phyloP scores from a whole-genome alignment of 2,888 invertebrate species.

The Megalurothrips usitatus region DNA sequence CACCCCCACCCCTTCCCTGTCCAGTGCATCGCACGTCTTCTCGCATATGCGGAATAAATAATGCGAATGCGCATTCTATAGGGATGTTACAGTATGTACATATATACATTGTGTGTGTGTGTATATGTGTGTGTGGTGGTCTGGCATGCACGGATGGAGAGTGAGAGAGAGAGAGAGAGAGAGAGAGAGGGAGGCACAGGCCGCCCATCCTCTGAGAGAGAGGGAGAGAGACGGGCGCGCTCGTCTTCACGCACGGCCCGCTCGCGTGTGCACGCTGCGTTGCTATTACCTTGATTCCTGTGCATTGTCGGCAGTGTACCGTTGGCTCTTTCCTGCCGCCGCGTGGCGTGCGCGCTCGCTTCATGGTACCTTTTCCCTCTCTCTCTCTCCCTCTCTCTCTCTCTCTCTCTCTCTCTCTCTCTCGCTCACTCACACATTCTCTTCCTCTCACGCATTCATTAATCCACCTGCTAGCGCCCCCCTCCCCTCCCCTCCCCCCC shows the following conservation, averaged over 20 bases:
- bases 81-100: no score
- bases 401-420: neutral
- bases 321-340: neutral
- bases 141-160: no score
- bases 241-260: no score
- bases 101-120: no score
- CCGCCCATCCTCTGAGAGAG: no score
- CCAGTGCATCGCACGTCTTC: conserved; percentile 37
- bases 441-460: neutral
- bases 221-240: no score
- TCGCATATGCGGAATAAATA: no score
- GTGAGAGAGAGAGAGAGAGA: conserved; percentile 28
- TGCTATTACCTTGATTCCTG: neutral
- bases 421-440: neutral
- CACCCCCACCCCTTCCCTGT: conserved; percentile 43
- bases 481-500: neutral
- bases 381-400: neutral
- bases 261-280: no score
- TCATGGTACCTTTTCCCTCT: neutral
- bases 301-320: neutral
- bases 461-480: neutral
- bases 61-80: conserved; percentile 15
- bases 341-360: neutral
- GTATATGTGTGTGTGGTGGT: no score
- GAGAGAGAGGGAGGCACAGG: conserved; percentile 24